Evolutionary conservation across 2,888 invertebrate genomes (phyloP).

Genomic region (Tetropium fuscum): DNA sequence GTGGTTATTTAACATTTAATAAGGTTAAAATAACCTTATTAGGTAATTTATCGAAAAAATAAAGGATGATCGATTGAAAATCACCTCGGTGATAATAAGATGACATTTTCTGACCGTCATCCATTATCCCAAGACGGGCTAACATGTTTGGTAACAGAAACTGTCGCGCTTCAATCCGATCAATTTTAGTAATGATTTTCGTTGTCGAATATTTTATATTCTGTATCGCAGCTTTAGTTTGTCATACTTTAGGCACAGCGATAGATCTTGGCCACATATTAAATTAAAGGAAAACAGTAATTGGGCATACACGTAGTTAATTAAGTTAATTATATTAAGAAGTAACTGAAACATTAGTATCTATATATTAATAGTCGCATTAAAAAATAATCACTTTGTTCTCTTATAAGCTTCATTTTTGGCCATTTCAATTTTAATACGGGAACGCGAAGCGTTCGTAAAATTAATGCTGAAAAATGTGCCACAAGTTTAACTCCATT

Average conservation of each 20-base stretch:
- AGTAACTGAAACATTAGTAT: too few relatives aligned
- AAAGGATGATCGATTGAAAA: constrained; percentile 60
- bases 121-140: constrained; percentile 58
- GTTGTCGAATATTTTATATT: constrained; percentile 44
- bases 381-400: too few relatives aligned
- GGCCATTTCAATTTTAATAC: too few relatives aligned
- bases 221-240: background rate
- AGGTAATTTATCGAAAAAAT: constrained; percentile 47
- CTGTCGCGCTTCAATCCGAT: constrained; percentile 53
- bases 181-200: constrained; percentile 59
- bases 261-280: background rate
- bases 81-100: constrained; percentile 57
- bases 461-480: too few relatives aligned
- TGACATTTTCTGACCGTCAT: constrained; percentile 59
- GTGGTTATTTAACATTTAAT: constrained; percentile 1
- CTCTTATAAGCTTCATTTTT: too few relatives aligned
- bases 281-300: background rate
- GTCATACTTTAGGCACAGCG: background rate
- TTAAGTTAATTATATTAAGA: too few relatives aligned
- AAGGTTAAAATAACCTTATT: constrained; percentile 37
- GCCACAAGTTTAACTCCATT: too few relatives aligned
- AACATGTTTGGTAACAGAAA: constrained; percentile 54
- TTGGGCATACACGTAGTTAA: too few relatives aligned
- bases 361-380: too few relatives aligned
- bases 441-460: too few relatives aligned